Evolutionary conservation across 2,888 invertebrate species (phyloP).

Genomic region (Drosophila eohydei): DNA sequence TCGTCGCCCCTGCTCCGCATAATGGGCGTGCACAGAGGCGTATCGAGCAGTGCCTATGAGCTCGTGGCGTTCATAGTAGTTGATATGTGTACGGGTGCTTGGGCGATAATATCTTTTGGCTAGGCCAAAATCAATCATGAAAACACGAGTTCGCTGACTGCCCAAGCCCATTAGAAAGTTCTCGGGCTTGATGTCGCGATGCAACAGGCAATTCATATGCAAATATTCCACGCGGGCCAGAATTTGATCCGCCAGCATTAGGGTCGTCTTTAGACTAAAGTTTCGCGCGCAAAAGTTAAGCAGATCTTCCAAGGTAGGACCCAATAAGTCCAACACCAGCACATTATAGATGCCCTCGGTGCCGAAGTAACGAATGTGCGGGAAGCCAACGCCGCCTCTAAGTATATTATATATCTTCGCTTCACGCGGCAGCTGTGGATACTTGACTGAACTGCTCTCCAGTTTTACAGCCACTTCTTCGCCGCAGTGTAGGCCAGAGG

Average conservation of each 20-base stretch:
- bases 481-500: conserved; percentile 32
- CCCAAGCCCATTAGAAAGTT: conserved; percentile 68
- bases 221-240: conserved; percentile 58
- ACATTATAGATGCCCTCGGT: conserved; percentile 60
- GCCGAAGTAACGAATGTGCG: conserved; percentile 51
- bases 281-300: conserved; percentile 59
- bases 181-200: conserved; percentile 73
- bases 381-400: conserved; percentile 58
- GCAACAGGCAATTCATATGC: conserved; percentile 56
- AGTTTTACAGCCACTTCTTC: conserved; percentile 63
- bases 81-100: conserved; percentile 46
- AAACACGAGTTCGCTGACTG: conserved; percentile 42
- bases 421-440: conserved; percentile 53
- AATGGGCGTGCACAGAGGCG: conserved; percentile 65
- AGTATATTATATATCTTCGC: conserved; percentile 60
- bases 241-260: conserved; percentile 68
- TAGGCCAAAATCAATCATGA: conserved; percentile 67
- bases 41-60: conserved; percentile 69
- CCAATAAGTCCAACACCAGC: conserved; percentile 64
- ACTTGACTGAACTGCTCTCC: conserved; percentile 33
- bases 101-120: conserved; percentile 62
- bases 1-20: conserved; percentile 66
- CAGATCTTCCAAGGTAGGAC: conserved; percentile 66
- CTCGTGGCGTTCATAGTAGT: conserved; percentile 47
- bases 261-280: conserved; percentile 61